Base-by-base conservation (phyloP, 2,888 invertebrate species). In the Strigamia maritima region DNA sequence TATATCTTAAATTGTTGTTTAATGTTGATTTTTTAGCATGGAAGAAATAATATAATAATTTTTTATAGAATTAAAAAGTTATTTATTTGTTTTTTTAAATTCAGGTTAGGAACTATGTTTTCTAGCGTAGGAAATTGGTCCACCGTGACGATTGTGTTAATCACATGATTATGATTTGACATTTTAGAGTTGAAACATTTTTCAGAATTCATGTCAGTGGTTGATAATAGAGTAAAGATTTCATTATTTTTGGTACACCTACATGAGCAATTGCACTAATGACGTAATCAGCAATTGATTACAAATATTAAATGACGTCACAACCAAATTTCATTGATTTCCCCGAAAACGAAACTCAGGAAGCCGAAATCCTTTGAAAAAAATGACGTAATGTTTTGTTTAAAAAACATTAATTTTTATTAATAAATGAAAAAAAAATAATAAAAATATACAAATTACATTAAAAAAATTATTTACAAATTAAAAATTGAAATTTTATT, bases 101-200 rank as follows among this genome's bases (percentile, higher is more conserved):
- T n/a, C n/a, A n/a, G n/a, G 40, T 40, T 31, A 31, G 22, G 60
- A 19, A 60, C 60, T 60, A 60, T 60, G 1, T 60, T 49, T 60
- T 8, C 2, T 2, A 12, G 60, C 60, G 60, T 8, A 60, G 60
- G 60, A 3, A 60, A 60, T 19, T 24, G 6, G 16, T 16, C 19
- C 19, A 60, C 4, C 60, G 60, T 24, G 60, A 8, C 19, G 24
- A 6, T 16, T n/a, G 60, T 8, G 19, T n/a, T n/a, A 60, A 60
- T 60, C 60, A 60, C 60, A 60, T 60, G 60, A 16, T 60, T 60
- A 60, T 60, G 60, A 60, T 60, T 22, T 24, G 60, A 60, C 24
- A 60, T 60, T 60, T n/a, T 24, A 1, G 8, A 60, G n/a, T 16
- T 40, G 40, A 3, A 40, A 40, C 40, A 2, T 40, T 40, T 60